A percentile compares a stretch with the other conserved stretches of the same genome.
These are phyloP conservation scores for Lycodopsis pacificus DNA, from an alignment of 2,797 vertebrate genomes.

Conservation along the genomic window DNA sequence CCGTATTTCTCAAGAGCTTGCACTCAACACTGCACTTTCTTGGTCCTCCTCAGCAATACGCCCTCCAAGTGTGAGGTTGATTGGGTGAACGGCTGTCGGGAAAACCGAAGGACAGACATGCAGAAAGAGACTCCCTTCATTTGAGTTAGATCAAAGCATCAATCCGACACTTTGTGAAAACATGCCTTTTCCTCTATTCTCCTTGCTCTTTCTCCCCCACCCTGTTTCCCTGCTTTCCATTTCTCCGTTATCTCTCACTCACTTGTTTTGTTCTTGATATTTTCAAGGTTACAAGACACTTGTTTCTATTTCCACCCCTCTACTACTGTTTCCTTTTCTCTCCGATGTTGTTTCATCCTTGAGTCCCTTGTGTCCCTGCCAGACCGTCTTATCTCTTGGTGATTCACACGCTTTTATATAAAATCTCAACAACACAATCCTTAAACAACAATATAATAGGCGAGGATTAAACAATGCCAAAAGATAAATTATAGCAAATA, in stretches of 20 bases:
- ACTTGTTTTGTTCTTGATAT: neutral
- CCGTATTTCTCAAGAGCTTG: neutral
- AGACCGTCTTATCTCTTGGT: neutral
- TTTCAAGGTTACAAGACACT: neutral
- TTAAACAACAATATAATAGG: no score
- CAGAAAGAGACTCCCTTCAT: neutral
- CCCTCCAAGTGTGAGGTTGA: neutral
- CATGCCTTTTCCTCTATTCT: slow-evolving; percentile 30
- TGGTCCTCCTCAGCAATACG: neutral
- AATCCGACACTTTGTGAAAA: slow-evolving; percentile 51
- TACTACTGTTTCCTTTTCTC: neutral
- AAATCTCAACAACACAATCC: neutral
- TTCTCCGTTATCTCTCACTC: slow-evolving; percentile 6
- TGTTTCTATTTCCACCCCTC: slow-evolving; percentile 10
- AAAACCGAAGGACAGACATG: neutral
- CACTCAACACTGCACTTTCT: neutral
- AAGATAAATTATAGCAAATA: neutral
- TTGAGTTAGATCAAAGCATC: slow-evolving; percentile 60
- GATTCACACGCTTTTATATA: neutral
- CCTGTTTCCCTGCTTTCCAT: neutral
- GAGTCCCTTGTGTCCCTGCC: neutral
- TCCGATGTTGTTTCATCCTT: slow-evolving; percentile 11
- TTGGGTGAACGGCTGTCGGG: neutral
- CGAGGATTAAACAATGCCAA: neutral
- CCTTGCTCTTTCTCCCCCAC: neutral